Evolutionary conservation across 2,797 vertebrate genomes (phyloP), one percentile per base, ranked within the genome.

Genomic region (Artibeus jamaicensis): DNA sequence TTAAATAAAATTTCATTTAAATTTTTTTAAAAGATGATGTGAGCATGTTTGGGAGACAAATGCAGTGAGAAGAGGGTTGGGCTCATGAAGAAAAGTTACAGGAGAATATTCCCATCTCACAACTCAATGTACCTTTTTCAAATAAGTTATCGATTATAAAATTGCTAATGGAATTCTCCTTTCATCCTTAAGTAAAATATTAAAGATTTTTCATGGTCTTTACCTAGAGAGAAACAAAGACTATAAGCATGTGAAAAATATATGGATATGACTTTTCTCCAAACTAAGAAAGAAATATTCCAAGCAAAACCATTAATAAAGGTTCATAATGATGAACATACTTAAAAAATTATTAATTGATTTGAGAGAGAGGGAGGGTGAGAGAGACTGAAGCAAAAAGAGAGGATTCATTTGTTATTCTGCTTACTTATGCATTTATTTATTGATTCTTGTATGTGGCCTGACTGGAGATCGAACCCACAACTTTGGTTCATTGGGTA

Each of bases 101-200:
- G 15, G 9, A 24, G 24, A 86, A 48, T 44, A 89, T 55, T 88
- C 81, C 65, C 57, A 67, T 44, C n/a, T 89, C 76, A 74, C 26
- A 81, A 57, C 2, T 44, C 81, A 86, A 50, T 34, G 32, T 68
- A 57, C 9, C 18, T 91, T 65, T 62, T 91, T 79, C 59, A 84
- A 91, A 70, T 81, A 86, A 79, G 21, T 92, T 84, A 74, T 76
- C 37, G 39, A n/a, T 78, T 82, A 70, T 65, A 44, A 18, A 71
- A 70, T 78, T 84, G 67, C 77, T 89, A 96, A 97, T 90, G 42
- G 89, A 97, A 96, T 93, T 42, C 29, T 81, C 85, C n/a, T 73
- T 84, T 96, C 94, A 96, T 89, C 74, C 96, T 96, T 95, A 93
- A 97, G 81, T 95, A 85, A 88, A 94, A 68, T 77, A 76, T 82